These are phyloP conservation scores for Cyclophora albipunctata DNA, from an alignment of 2,888 invertebrate species.

Conservation along the genomic window DNA sequence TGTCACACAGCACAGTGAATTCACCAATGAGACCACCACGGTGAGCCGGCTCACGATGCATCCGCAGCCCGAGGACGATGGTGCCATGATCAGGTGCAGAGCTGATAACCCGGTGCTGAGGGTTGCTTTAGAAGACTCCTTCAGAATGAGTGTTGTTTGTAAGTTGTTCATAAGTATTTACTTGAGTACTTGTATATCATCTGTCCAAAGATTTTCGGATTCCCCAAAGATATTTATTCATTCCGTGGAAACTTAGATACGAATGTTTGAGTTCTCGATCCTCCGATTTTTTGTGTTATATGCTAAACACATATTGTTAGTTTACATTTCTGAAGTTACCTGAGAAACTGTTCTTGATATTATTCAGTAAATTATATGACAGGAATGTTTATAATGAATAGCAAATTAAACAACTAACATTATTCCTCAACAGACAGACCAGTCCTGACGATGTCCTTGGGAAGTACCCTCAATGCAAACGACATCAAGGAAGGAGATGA, in stretches of 20 bases:
- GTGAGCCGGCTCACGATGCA: constrained; percentile 84
- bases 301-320: too few species aligned
- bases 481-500: constrained; percentile 94
- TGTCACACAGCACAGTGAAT: constrained; percentile 73
- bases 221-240: too few species aligned
- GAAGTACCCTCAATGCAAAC: constrained; percentile 87
- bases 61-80: constrained; percentile 89
- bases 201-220: background rate
- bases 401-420: too few species aligned
- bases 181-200: background rate
- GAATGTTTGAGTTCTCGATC: too few species aligned
- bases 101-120: constrained; percentile 88
- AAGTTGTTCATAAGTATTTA: constrained; percentile 64
- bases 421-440: constrained; percentile 44
- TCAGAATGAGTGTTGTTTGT: constrained; percentile 91
- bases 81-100: constrained; percentile 85
- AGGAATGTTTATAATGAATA: too few species aligned
- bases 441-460: constrained; percentile 80
- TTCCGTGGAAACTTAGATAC: too few species aligned
- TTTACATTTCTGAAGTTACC: too few species aligned
- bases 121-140: constrained; percentile 85
- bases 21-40: constrained; percentile 81
- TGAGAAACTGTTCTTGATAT: too few species aligned
- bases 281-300: too few species aligned
- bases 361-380: too few species aligned